Percentiles rank a stretch among this genome's conserved stretches.
Conservation (phyloP, 2,888 invertebrate genomes). For the Yponomeuta evonymella region DNA sequence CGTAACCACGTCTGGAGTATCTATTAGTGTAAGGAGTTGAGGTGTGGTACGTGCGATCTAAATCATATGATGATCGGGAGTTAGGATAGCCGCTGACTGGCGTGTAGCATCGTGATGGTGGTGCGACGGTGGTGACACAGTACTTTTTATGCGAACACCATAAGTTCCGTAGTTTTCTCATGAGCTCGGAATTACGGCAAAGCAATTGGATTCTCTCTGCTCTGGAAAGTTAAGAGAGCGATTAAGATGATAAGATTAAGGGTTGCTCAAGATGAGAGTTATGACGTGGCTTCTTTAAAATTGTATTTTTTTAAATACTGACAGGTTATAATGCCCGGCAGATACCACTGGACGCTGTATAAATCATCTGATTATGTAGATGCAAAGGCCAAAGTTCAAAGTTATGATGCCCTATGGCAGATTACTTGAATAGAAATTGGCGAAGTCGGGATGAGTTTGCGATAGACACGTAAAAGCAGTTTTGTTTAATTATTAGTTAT, state of each 20-base stretch:
- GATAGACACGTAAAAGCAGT: too few species aligned
- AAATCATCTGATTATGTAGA: too few species aligned
- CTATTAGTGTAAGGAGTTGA: slow-evolving; percentile 61
- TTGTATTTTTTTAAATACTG: too few species aligned
- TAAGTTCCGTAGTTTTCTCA: slow-evolving; percentile 76
- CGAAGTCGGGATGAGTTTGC: too few species aligned
- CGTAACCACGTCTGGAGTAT: slow-evolving; percentile 43
- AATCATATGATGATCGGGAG: slow-evolving; percentile 58
- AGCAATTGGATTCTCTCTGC: slow-evolving; percentile 76
- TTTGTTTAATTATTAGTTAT: too few species aligned
- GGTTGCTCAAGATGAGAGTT: too few species aligned
- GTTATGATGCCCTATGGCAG: too few species aligned
- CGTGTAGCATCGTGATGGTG: slow-evolving; percentile 50
- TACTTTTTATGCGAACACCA: slow-evolving; percentile 79
- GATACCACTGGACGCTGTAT: too few species aligned
- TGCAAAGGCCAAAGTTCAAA: too few species aligned
- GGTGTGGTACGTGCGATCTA: slow-evolving; percentile 65
- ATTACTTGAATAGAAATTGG: too few species aligned
- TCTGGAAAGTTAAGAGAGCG: slow-evolving; percentile 62
- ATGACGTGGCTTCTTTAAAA: too few species aligned
- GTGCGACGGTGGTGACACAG: slow-evolving; percentile 61
- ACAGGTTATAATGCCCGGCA: too few species aligned
- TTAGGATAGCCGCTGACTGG: slow-evolving; percentile 66
- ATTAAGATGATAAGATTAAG: background rate
- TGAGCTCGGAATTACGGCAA: slow-evolving; percentile 77